A percentile compares a stretch with the other conserved stretches of the same genome.
phyloP scores from a whole-genome alignment of 2,888 invertebrate species.

The Clepsis dumicolana region DNA sequence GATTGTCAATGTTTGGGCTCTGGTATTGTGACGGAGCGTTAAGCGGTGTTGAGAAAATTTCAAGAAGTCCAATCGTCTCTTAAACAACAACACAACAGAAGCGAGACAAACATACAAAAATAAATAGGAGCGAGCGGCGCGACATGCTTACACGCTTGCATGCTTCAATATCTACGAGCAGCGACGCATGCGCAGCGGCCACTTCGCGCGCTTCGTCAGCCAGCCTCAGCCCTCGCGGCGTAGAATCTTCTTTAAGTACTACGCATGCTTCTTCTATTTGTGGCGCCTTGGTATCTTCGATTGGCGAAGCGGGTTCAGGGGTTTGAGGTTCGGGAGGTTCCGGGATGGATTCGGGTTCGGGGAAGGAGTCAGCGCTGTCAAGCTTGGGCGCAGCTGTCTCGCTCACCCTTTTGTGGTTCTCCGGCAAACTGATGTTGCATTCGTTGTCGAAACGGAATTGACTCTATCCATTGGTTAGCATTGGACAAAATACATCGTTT shows the following conservation, averaged over 20 bases:
- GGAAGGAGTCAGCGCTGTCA: conserved; percentile 64
- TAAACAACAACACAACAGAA: conserved; percentile 57
- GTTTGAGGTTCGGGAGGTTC: conserved; percentile 58
- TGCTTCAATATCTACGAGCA: conserved; percentile 87
- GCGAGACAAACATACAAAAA: conserved; percentile 58
- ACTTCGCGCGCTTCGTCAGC: conserved; percentile 83
- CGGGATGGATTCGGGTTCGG: conserved; percentile 56
- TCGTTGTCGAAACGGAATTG: conserved; percentile 99
- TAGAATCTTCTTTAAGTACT: conserved; percentile 80
- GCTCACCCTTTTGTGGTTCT: conserved; percentile 99
- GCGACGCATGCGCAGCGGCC: conserved; percentile 82
- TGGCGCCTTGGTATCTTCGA: conserved; percentile 66
- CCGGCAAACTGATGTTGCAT: conserved; percentile 98
- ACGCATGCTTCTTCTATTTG: conserved; percentile 74
- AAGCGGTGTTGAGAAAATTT: background rate
- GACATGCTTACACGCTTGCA: conserved; percentile 90
- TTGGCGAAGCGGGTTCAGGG: conserved; percentile 64
- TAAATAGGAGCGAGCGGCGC: conserved; percentile 74
- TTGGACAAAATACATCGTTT: conserved; percentile 61
- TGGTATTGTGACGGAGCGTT: too few species aligned
- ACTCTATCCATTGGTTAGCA: conserved; percentile 89
- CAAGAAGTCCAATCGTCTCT: conserved; percentile 34
- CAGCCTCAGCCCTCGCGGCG: conserved; percentile 75
- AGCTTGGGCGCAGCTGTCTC: conserved; percentile 78
- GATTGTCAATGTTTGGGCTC: background rate